Percentiles rank a stretch among this genome's conserved stretches.
These are phyloP conservation scores for Notocelia uddmanniana DNA, from an alignment of 2,888 invertebrate genomes.

Conservation along the genomic window DNA sequence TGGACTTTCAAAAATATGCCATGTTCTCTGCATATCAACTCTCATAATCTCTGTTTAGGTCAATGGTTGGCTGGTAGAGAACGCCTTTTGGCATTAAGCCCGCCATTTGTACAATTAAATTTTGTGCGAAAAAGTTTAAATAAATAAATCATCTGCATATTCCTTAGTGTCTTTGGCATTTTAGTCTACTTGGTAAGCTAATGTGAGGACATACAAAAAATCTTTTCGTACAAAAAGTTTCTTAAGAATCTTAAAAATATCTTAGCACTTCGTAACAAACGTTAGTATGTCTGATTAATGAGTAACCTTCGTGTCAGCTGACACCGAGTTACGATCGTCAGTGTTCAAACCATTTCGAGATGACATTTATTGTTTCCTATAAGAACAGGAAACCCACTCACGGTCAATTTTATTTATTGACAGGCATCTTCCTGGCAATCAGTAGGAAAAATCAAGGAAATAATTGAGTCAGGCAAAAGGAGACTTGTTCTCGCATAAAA, in stretches of 20 bases:
- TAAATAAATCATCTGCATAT: too few relatives aligned
- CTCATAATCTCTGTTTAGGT: too few relatives aligned
- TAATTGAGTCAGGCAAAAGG: neutral
- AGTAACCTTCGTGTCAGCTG: conserved; percentile 21
- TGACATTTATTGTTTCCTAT: conserved; percentile 20
- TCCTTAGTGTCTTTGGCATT: too few relatives aligned
- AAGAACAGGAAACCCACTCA: conserved; percentile 14
- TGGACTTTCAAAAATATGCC: too few relatives aligned
- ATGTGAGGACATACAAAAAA: too few relatives aligned
- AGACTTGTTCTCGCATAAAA: too few relatives aligned
- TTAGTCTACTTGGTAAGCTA: too few relatives aligned
- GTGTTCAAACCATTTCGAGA: neutral
- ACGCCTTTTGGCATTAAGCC: too few relatives aligned
- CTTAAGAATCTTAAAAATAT: neutral
- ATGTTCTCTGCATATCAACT: too few relatives aligned
- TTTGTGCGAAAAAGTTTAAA: too few relatives aligned
- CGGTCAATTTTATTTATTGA: conserved; percentile 15
- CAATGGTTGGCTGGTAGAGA: too few relatives aligned
- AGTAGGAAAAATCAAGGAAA: neutral
- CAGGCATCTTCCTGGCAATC: conserved; percentile 9
- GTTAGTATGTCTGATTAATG: neutral
- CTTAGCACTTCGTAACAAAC: neutral
- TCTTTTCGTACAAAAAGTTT: neutral
- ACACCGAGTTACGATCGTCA: conserved; percentile 17
- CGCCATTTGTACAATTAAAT: too few relatives aligned